A percentile compares a stretch with the other conserved stretches of the same genome.
These are phyloP conservation scores for Turnix velox DNA, from an alignment of 2,113 vertebrate genomes.

Conservation along the genomic window DNA sequence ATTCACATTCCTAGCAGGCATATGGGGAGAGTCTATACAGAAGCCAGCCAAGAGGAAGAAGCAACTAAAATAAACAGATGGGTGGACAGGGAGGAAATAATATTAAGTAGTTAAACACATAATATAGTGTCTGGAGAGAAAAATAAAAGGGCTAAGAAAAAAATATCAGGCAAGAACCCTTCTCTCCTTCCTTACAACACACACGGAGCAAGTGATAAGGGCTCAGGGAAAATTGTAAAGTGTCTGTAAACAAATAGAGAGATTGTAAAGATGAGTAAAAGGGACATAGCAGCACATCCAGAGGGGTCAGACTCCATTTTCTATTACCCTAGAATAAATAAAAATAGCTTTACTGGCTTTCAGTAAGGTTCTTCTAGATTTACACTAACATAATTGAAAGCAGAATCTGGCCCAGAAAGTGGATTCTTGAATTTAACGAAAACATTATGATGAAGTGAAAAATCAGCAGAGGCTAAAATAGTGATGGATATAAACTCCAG, in stretches of 20 bases:
- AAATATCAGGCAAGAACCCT: conserved; percentile 15
- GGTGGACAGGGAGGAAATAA: conserved; percentile 61
- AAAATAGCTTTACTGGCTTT: conserved; percentile 37
- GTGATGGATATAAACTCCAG: conserved; percentile 64
- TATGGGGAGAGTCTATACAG: conserved; percentile 62
- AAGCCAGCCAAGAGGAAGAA: conserved; percentile 68
- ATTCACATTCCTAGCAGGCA: conserved; percentile 57
- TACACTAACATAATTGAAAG: conserved; percentile 57
- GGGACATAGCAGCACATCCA: not conserved
- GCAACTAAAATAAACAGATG: conserved; percentile 71
- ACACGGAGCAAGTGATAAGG: not conserved
- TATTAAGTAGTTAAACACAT: conserved; percentile 65
- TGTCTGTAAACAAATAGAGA: conserved; percentile 48
- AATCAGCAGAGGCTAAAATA: conserved; percentile 60
- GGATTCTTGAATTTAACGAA: conserved; percentile 64
- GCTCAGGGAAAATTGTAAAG: not conserved
- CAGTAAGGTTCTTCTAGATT: conserved; percentile 42
- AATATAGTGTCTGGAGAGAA: conserved; percentile 57
- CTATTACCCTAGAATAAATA: conserved; percentile 42
- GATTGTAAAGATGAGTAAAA: conserved; percentile 17
- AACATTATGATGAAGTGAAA: conserved; percentile 64
- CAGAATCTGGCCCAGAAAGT: conserved; percentile 56
- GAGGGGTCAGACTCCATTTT: conserved; percentile 16
- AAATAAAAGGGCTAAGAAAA: conserved; percentile 49
- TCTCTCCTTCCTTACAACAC: conserved; percentile 26